Evolutionary conservation across 2,113 vertebrate species (phyloP), one percentile per base, ranked within the genome.

Genomic region (Scartelaos histophorus): DNA sequence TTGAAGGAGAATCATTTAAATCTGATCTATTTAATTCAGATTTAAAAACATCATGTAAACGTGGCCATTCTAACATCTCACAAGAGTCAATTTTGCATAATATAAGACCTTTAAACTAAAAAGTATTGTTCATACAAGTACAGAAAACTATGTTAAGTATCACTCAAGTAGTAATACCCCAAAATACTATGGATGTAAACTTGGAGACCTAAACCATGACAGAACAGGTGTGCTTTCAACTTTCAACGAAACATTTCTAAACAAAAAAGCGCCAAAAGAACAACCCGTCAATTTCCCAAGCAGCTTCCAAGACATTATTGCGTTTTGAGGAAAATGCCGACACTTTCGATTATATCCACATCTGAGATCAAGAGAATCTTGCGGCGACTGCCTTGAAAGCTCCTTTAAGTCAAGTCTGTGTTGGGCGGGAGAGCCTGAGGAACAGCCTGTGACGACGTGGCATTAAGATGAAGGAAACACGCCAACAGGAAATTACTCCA

Each of bases 381-480:
- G 7, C 9, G 49, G 54, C n/a, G n/a, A 22, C 60, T 16, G 10
- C 49, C 21, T 67, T 35, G 10, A 34, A 22, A 73, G 45, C 38
- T 1, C n/a, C 68, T 77, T 65, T 43, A 46, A 49, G 11, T 53
- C 9, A 68, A 65, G 56, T 66, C 25, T 69, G 60, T 66, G 17
- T 47, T 53, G 43, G 77, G 56, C 56, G 34, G 49, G 38, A n/a
- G 13, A 25, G 19, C 38, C 38, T 43, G 53, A 47, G n/a, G 35
- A 69, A 46, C 19, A 21, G 54, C 7, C 22, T 58, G 35, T 67
- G 49, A 73, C 68, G 43, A 70, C 51, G 79, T 56, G 71, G 74
- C 0, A 38, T 74, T 69, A 75, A 25, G 71, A 46, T 76, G 22
- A 65, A 72, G 25, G 54, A 66, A 70, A 60, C 60, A 72, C 71